Base-by-base conservation (phyloP, 2,888 invertebrate species). In the Oscheius sp. region DNA sequence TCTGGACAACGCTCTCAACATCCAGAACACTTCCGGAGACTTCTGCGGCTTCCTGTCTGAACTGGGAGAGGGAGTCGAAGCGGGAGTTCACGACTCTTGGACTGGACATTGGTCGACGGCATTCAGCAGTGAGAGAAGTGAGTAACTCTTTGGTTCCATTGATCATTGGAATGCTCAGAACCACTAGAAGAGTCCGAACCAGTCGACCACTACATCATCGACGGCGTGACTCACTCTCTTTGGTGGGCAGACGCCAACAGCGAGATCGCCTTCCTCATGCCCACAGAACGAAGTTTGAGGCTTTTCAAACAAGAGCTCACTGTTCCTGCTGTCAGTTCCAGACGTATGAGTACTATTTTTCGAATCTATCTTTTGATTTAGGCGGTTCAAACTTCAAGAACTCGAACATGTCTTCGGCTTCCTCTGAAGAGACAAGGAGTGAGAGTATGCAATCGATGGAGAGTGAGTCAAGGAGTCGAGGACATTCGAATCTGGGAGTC, bases 241-340 rank as follows among this genome's bases (percentile, higher is more conserved):
- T 87, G 84, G 83, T 85, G 84, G 83, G 74, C 83, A 9, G 84
- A 86, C 35, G 77, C 78, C 29, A 76, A 73, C 53, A 62, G 79
- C 0, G 98, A 99, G 91, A 93, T 98, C 72, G 96, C 96, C 1
- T 96, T 98, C 91, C 93, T 98, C 29, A 94, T 97, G 70, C 97
- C 98, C 1, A 85, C 85, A 5, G 86, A 83, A 42, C 48, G 83
- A 51, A 80, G 82, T 73, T 77, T 82, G 29, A 76, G 79, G 21
- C 73, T 83, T 68, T 84, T 84, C 74, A 82, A 82, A 71, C 82
- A 81, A 60, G 78, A 73, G 3, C 75, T 83, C 70, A 76, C 80
- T 0, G 76, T 76, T 1, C 79, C 79, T 10, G 87, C 89, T 2
- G 75, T 76, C 58, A 80, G 78, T 58, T 78, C 78, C 0, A 47